phyloP scores from a whole-genome alignment of 2,797 vertebrate species.

The Melanotaenia trifasciata region DNA sequence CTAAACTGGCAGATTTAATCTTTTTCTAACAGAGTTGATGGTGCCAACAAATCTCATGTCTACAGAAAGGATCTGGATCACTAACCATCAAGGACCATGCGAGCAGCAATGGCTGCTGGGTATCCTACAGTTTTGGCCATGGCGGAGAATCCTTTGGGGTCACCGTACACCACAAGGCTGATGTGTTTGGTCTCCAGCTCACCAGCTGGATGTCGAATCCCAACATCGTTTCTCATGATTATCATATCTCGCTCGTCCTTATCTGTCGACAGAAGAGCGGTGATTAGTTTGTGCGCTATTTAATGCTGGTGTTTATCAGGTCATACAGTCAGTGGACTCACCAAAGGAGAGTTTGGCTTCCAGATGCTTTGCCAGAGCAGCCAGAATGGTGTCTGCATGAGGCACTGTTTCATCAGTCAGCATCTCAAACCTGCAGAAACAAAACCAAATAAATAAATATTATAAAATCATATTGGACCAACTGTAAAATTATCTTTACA shows the following conservation, averaged over 20 bases:
- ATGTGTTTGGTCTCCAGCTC: slow-evolving; percentile 93
- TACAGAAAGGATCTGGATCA: slow-evolving; percentile 25
- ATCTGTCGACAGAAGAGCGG: slow-evolving; percentile 44
- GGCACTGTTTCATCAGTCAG: slow-evolving; percentile 88
- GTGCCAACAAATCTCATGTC: neutral
- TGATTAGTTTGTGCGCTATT: neutral
- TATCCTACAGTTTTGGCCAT: slow-evolving; percentile 98
- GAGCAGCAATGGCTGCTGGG: slow-evolving; percentile 91
- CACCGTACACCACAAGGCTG: slow-evolving; percentile 93
- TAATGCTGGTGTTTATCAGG: neutral
- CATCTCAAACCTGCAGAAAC: slow-evolving; percentile 89
- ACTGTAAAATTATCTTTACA: slow-evolving; percentile 54
- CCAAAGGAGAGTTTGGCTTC: slow-evolving; percentile 89
- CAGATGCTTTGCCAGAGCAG: slow-evolving; percentile 91
- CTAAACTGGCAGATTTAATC: too few relatives aligned
- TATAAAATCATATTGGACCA: neutral
- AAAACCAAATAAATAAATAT: slow-evolving; percentile 8
- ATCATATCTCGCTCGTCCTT: slow-evolving; percentile 92
- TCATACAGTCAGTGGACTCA: slow-evolving; percentile 64
- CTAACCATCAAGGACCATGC: slow-evolving; percentile 94
- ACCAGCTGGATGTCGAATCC: slow-evolving; percentile 91
- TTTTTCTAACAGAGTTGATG: too few relatives aligned
- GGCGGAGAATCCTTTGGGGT: slow-evolving; percentile 90
- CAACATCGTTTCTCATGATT: slow-evolving; percentile 92
- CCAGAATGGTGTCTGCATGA: slow-evolving; percentile 87